These are phyloP conservation scores for Agriopis marginaria DNA, from an alignment of 2,888 invertebrate species.

Conservation along the genomic window DNA sequence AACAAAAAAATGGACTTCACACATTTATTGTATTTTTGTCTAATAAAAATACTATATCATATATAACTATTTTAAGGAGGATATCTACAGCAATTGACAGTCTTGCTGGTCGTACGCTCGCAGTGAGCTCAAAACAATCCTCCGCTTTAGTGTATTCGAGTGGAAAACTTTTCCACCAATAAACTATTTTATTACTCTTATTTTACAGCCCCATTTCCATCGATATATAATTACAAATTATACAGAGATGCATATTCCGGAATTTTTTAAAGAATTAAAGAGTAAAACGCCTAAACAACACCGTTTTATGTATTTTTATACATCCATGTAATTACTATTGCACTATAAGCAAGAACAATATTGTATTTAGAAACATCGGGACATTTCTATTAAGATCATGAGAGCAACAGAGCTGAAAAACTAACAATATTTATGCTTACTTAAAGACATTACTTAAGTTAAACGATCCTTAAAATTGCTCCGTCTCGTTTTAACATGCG, in stretches of 20 bases:
- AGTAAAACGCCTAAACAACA: constrained; percentile 55
- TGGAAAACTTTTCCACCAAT: constrained; percentile 60
- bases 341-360: constrained; percentile 58
- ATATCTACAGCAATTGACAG: constrained; percentile 86
- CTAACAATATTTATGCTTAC: too few species aligned
- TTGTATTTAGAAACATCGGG: constrained; percentile 28
- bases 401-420: not conserved
- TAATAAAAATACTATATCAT: constrained; percentile 86
- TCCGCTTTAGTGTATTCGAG: constrained; percentile 58
- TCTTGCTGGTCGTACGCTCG: constrained; percentile 81
- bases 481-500: too few species aligned
- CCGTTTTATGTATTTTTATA: constrained; percentile 68
- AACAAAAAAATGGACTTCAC: constrained; percentile 77
- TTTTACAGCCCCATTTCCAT: constrained; percentile 69
- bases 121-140: constrained; percentile 67
- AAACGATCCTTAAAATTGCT: too few species aligned
- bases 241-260: constrained; percentile 48
- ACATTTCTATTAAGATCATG: constrained; percentile 22
- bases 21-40: constrained; percentile 87
- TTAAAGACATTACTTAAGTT: too few species aligned
- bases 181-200: constrained; percentile 68
- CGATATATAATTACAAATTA: too few species aligned
- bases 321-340: constrained; percentile 68
- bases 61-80: constrained; percentile 78
- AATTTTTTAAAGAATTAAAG: constrained; percentile 54